phyloP scores from a whole-genome alignment of 2,888 invertebrate genomes.

The Orthosia cruda region DNA sequence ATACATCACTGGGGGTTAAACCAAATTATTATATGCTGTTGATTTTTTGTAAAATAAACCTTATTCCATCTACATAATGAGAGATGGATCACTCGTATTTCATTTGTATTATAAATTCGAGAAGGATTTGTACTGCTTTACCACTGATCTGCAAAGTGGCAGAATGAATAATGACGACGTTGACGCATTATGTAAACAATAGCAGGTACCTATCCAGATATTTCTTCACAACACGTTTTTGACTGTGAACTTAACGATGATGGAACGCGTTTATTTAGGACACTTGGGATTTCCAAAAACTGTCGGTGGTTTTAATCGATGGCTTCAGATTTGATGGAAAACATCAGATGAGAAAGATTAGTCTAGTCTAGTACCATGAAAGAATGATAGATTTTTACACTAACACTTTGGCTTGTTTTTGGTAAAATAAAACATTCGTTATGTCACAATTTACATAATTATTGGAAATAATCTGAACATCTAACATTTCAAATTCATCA shows the following conservation, averaged over 20 bases:
- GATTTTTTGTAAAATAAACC: slow-evolving; percentile 23
- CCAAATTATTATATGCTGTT: slow-evolving; percentile 34
- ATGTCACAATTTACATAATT: too few species aligned
- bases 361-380: neutral
- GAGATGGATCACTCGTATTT: slow-evolving; percentile 9
- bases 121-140: slow-evolving; percentile 66
- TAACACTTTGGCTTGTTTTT: too few species aligned
- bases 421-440: too few species aligned
- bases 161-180: slow-evolving; percentile 79
- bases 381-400: neutral
- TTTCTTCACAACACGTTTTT: slow-evolving; percentile 19
- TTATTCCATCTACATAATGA: slow-evolving; percentile 6
- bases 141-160: slow-evolving; percentile 76
- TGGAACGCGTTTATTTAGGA: slow-evolving; percentile 1
- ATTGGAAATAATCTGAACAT: too few species aligned
- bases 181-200: slow-evolving; percentile 73
- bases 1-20: slow-evolving; percentile 60
- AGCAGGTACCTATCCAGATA: slow-evolving; percentile 2
- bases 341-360: neutral
- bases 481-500: too few species aligned
- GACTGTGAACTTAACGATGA: neutral
- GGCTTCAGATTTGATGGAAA: neutral
- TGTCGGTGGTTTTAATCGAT: slow-evolving; percentile 4
- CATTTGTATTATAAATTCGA: slow-evolving; percentile 58
- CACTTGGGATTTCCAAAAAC: neutral